Base-by-base conservation (phyloP, 1,140 invertebrate genomes). In the Grapholita molesta region DNA sequence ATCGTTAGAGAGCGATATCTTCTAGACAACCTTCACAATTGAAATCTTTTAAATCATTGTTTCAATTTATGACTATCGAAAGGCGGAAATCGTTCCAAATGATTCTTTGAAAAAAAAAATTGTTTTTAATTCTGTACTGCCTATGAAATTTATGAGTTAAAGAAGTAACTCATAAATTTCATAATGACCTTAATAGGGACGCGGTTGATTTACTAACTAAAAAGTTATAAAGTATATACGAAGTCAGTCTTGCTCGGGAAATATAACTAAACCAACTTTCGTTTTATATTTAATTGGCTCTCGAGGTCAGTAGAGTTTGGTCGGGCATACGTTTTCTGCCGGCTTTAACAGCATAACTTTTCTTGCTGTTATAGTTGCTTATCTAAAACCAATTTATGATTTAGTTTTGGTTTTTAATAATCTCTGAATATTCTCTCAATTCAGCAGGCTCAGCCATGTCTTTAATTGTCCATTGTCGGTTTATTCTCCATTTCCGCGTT, bases 401-500 rank as follows among this genome's bases (percentile, higher is more conserved):
- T 48, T 21, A 6, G 2, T 48, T 48, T n/a, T 48, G 9, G 18
- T 48, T 48, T 18, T 48, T 48, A 48, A 48, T 48, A 48, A 48
- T 21, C 15, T 18, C 42, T n/a, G 8, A 48, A n/a, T 7, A 21
- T 48, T 21, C 25, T 61, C 25, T 61, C n/a, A n/a, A n/a, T n/a
- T n/a, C n/a, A n/a, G n/a, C n/a, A n/a, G n/a, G 25, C 24, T 61
- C 55, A 30, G 24, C 8, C 55, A 61, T 25, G 42, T 48, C 42
- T 48, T 48, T 48, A 21, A 48, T 48, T 48, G 42, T 48, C 42
- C 42, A 48, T 15, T 61, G 30, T 28, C 68, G 61, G 71, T 69
- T 77, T 74, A 76, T 76, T 71, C 70, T 67, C 66, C 65, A 70
- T 70, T 77, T 77, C 70, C 67, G 69, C 76, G 68, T 74, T 71